phyloP scores from a whole-genome alignment of 2,113 vertebrate genomes.

The Hemiscyllium ocellatum region DNA sequence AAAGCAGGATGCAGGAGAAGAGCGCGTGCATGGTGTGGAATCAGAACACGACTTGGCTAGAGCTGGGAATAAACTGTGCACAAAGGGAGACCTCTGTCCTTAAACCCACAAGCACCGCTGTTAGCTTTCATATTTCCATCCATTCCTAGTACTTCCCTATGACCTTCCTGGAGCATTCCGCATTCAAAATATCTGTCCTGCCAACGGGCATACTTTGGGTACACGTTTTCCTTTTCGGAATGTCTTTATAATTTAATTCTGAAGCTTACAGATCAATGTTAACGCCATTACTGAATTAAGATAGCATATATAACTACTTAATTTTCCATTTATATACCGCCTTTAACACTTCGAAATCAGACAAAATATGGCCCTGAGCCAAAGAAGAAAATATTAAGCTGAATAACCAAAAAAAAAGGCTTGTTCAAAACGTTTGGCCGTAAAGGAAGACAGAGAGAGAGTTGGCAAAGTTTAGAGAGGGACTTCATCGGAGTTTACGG shows the following conservation, averaged over 20 bases:
- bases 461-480: background rate
- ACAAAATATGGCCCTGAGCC: background rate
- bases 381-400: background rate
- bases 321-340: background rate
- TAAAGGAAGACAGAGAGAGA: background rate
- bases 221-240: background rate
- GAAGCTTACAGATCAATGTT: background rate
- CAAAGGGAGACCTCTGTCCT: constrained; percentile 2
- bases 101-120: constrained; percentile 19
- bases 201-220: background rate
- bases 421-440: background rate
- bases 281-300: background rate
- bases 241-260: background rate
- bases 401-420: background rate
- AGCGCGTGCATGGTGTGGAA: background rate
- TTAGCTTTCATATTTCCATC: constrained; percentile 8
- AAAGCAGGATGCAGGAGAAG: constrained; percentile 8
- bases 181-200: constrained; percentile 30
- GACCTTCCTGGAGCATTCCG: constrained; percentile 13
- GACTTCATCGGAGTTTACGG: background rate
- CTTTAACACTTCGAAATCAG: background rate
- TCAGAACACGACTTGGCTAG: background rate
- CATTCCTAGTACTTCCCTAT: constrained; percentile 1
- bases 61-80: constrained; percentile 11
- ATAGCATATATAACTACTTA: background rate